A percentile compares a stretch with the other conserved stretches of the same genome.
These are phyloP conservation scores for Coracias cyanogaster DNA, from an alignment of 2,797 vertebrate genomes.

Conservation along the genomic window DNA sequence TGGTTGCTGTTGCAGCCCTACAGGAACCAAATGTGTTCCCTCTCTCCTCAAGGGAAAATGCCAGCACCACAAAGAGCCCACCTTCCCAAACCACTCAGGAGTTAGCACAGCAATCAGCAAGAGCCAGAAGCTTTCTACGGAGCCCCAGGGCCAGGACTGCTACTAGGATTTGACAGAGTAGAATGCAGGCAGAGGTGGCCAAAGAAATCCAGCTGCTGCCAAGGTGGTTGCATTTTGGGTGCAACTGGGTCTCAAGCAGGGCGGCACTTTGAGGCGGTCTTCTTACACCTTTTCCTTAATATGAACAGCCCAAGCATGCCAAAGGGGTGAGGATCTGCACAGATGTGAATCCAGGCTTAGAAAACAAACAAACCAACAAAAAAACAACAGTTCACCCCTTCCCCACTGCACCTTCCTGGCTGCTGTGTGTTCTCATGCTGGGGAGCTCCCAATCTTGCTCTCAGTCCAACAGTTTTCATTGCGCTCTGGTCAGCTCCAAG, in stretches of 20 bases:
- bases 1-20: not conserved
- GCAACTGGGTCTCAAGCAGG: not conserved
- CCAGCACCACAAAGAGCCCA: accelerated
- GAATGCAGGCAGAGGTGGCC: not conserved
- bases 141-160: not conserved
- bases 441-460: not conserved
- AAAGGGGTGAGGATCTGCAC: not conserved
- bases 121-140: not conserved
- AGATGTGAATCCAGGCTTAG: not conserved
- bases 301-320: not conserved
- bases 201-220: not conserved
- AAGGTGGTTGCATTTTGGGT: not conserved
- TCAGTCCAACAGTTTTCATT: not conserved
- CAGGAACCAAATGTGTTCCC: not conserved
- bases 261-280: not conserved
- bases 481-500: not conserved
- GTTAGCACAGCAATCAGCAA: not conserved
- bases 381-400: too few relatives aligned
- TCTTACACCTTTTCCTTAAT: not conserved
- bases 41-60: not conserved
- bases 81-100: not conserved
- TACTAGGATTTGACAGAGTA: not conserved
- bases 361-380: too few relatives aligned
- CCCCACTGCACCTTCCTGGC: not conserved
- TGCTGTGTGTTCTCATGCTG: not conserved